Evolutionary conservation across 2,797 vertebrate genomes (phyloP).

Genomic region (Aplochiton taeniatus): DNA sequence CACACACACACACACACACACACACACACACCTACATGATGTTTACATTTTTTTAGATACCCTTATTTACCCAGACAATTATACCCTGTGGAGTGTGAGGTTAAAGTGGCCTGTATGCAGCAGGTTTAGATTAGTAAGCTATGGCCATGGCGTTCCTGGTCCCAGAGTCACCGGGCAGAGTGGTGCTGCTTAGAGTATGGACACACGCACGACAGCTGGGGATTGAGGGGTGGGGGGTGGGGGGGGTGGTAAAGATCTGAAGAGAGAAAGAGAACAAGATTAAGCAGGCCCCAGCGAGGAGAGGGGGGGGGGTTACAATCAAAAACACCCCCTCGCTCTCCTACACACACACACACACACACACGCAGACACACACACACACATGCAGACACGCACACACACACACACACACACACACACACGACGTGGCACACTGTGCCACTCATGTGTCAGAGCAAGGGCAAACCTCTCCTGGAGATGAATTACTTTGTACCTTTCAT

Average conservation of each 20-base stretch:
- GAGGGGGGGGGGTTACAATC: constrained; percentile 52
- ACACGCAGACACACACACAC: constrained; percentile 7
- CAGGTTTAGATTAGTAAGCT: too few relatives aligned
- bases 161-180: background rate
- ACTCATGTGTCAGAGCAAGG: constrained; percentile 58
- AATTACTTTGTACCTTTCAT: constrained; percentile 61
- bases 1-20: too few relatives aligned
- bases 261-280: constrained; percentile 49
- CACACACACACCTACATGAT: too few relatives aligned
- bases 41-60: too few relatives aligned
- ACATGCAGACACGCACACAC: background rate
- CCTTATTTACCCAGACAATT: too few relatives aligned
- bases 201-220: background rate
- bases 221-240: constrained; percentile 7
- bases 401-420: constrained; percentile 4
- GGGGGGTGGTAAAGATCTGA: constrained; percentile 50
- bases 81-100: too few relatives aligned
- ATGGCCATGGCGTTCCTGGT: background rate
- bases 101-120: too few relatives aligned
- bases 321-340: constrained; percentile 41
- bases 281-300: constrained; percentile 60
- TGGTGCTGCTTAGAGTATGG: too few relatives aligned
- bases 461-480: constrained; percentile 59
- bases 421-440: constrained; percentile 38
- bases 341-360: background rate